Evolutionary conservation across 2,888 invertebrate genomes (phyloP), one percentile per base, ranked within the genome.

Genomic region (Operophtera brumata): DNA sequence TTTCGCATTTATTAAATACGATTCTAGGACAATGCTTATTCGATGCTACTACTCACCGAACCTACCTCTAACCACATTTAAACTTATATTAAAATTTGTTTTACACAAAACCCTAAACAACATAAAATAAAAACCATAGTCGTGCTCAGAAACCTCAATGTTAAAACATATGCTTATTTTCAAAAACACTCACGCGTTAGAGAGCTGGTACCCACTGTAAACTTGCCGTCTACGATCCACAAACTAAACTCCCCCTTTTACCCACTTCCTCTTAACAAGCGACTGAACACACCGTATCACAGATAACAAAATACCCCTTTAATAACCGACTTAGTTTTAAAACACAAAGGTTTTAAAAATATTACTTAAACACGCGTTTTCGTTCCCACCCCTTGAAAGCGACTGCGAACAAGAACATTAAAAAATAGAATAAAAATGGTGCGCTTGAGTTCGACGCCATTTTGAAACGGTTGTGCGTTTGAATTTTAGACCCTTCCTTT

Each of bases 341-440:
- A 48, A 39, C 39, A 42, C 54, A 61, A 61, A 58, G 54, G 39
- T 48, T 54, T 49, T 54, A 49, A 54, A 45, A 47, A 49, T 54
- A 42, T 52, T 47, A 50, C 34, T 40, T 32, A 45, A 54, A 52
- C 40, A 56, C 63, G 66, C 69, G 66, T 67, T 68, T 69, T 64
- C 62, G 60, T 69, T 66, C 60, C 76, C 71, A 73, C 76, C 80
- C 80, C 75, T 73, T 66, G 64, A 64, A 66, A 64, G 55, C 71
- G 64, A 79, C 78, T 78, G 78, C 71, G 71, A 70, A 73, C 75
- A 70, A 55, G 70, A 72, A 64, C 69, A 78, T 82, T 85, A 78
- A 77, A 82, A 86, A 85, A 74, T 71, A 73, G 80, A 82, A 69
- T 30, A 65, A 80, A 80, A 79, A 79, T 73, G 73, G 68, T 72